Evolutionary conservation across 2,797 vertebrate species (phyloP).

Genomic region (Meda fulgida): DNA sequence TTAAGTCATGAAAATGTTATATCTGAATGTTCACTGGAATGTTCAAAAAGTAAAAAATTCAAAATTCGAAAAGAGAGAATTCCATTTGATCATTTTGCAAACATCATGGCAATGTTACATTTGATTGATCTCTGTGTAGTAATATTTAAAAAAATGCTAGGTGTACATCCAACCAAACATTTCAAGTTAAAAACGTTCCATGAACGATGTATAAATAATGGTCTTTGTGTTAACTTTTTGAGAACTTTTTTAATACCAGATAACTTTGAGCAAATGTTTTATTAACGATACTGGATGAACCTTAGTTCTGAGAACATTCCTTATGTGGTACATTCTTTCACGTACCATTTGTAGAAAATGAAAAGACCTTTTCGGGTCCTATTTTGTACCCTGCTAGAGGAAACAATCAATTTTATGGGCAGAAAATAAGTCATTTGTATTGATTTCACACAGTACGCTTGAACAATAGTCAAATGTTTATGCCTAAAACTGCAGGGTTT

Average conservation of each 20-base stretch:
- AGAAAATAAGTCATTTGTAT: slow-evolving; percentile 40
- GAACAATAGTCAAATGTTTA: slow-evolving; percentile 57
- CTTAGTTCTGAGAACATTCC: background rate
- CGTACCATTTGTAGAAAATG: background rate
- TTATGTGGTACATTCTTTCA: background rate
- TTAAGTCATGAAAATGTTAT: background rate
- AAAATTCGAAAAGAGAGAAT: no score
- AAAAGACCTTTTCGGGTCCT: background rate
- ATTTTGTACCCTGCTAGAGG: no score
- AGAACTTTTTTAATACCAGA: no score
- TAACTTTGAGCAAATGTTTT: no score
- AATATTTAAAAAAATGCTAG: background rate
- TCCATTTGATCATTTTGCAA: background rate
- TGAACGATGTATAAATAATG: background rate
- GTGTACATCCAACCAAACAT: background rate
- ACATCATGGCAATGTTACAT: background rate
- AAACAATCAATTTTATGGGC: background rate
- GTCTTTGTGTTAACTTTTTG: no score
- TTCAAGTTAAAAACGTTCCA: background rate
- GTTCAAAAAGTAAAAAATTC: no score
- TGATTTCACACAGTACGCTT: slow-evolving; percentile 43
- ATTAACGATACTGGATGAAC: background rate
- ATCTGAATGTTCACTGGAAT: no score
- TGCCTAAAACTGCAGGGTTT: slow-evolving; percentile 70
- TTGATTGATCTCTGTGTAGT: background rate